Evolutionary conservation across 2,797 vertebrate species (phyloP).

Genomic region (Pygocentrus nattereri): DNA sequence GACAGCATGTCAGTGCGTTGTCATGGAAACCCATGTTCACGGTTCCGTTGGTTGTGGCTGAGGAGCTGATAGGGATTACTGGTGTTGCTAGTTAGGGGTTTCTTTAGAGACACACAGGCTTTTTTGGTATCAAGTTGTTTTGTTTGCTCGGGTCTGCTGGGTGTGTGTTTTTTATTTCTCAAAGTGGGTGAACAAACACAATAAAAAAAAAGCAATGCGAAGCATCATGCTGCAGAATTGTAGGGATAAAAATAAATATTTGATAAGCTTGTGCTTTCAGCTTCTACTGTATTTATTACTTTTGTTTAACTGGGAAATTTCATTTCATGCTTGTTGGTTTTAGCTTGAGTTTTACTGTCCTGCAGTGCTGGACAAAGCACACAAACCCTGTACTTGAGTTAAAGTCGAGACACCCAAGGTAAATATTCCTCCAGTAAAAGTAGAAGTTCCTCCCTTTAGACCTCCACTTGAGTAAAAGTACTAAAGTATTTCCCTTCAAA

Average conservation of each 20-base stretch:
- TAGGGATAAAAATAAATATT: neutral
- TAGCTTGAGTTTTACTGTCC: neutral
- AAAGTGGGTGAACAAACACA: neutral
- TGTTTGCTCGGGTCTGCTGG: neutral
- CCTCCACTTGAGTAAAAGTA: too few species aligned
- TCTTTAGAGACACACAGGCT: neutral
- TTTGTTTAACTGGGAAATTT: neutral
- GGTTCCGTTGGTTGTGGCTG: neutral
- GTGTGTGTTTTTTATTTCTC: neutral
- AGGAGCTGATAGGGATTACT: neutral
- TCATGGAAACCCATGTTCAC: constrained; percentile 44
- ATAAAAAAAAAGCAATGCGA: neutral
- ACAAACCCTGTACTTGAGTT: too few species aligned
- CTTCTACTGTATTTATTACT: neutral
- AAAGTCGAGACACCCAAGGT: too few species aligned
- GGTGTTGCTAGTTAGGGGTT: constrained; percentile 21
- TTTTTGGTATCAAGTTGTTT: constrained; percentile 13
- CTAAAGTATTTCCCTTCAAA: too few species aligned
- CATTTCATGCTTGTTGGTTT: too few species aligned
- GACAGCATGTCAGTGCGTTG: constrained; percentile 43
- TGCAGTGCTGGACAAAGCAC: too few species aligned
- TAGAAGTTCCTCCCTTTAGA: too few species aligned
- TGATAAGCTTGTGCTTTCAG: too few species aligned
- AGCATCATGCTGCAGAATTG: neutral
- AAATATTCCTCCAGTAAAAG: too few species aligned